A percentile compares a stretch with the other conserved stretches of the same genome.
phyloP scores from a whole-genome alignment of 2,113 vertebrate genomes.

The Gavialis gangeticus region DNA sequence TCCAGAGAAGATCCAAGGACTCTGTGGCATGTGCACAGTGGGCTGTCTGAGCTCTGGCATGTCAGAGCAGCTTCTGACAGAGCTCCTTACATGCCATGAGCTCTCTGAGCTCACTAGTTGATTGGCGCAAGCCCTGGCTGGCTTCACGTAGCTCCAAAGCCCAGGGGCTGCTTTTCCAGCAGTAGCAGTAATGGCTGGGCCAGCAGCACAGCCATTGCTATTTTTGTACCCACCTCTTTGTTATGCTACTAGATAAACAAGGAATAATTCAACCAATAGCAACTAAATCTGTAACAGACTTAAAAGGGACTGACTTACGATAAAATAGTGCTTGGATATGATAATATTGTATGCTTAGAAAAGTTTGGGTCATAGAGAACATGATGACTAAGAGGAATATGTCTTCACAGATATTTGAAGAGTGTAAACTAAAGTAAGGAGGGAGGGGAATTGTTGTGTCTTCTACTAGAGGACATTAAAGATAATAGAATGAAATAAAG shows the following conservation, averaged over 20 bases:
- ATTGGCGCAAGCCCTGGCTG: no score
- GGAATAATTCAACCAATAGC: not conserved
- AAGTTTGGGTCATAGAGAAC: not conserved
- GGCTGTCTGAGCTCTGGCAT: no score
- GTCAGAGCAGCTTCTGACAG: no score
- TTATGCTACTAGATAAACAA: not conserved
- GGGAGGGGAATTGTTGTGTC: rapidly evolving
- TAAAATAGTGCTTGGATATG: not conserved
- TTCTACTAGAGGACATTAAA: not conserved
- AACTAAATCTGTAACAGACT: not conserved
- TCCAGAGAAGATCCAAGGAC: no score
- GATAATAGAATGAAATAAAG: not conserved
- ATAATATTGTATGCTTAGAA: not conserved
- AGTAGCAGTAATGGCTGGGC: not conserved
- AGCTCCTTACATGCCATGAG: no score
- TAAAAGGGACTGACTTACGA: not conserved
- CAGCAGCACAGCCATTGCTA: constrained; percentile 18
- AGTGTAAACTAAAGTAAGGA: not conserved
- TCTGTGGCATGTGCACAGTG: no score
- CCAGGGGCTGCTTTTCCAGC: no score
- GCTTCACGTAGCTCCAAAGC: no score
- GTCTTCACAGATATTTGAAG: not conserved
- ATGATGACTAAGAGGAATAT: not conserved
- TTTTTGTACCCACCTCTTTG: not conserved
- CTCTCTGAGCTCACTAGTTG: no score